Evolutionary conservation across 2,888 invertebrate genomes (phyloP), one percentile per base, ranked within the genome.

Genomic region (Plagodis pulveraria): DNA sequence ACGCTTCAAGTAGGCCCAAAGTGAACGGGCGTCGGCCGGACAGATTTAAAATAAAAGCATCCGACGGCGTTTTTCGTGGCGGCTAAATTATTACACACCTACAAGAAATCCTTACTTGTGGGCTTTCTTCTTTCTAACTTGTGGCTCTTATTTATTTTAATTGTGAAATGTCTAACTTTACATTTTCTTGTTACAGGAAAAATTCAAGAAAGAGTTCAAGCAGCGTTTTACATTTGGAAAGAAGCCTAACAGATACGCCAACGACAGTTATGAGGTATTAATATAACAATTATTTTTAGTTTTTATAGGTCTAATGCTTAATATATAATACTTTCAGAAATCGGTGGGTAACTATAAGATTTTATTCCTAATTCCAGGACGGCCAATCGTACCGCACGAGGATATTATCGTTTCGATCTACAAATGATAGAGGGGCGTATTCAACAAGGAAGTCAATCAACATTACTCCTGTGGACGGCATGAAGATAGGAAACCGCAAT

Each of bases 171-270:
- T 2, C 22, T 22, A 1, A 22, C 22, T 22, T 22, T 22, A n/a
- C 58, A 41, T 56, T 62, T 33, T 10, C 6, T 72, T 68, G 67
- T 87, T 90, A 0, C 87, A 96, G 96, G 96, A 96, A 81, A 96
- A 96, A 81, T 96, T 96, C 84, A 96, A 96, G 81, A 94, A 96
- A 50, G 96, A 96, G 84, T 96, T 96, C 74, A 95, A 95, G 71
- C 95, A 95, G 73, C 93, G 96, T 6, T 95, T 96, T 69, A 93
- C 95, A 2, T 94, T 94, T 61, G 93, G 94, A 47, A 89, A 86
- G 65, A 90, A 87, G 56, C 79, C 81, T n/a, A 89, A 76, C 55
- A 76, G 87, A 84, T 88, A 84, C 58, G 78, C 79, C 8, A 89
- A 89, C 66, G 93, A 93, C 61, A 93, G 93, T 71, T 93, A 89